phyloP scores from a whole-genome alignment of 2,113 vertebrate species.

The Eidolon helvum region DNA sequence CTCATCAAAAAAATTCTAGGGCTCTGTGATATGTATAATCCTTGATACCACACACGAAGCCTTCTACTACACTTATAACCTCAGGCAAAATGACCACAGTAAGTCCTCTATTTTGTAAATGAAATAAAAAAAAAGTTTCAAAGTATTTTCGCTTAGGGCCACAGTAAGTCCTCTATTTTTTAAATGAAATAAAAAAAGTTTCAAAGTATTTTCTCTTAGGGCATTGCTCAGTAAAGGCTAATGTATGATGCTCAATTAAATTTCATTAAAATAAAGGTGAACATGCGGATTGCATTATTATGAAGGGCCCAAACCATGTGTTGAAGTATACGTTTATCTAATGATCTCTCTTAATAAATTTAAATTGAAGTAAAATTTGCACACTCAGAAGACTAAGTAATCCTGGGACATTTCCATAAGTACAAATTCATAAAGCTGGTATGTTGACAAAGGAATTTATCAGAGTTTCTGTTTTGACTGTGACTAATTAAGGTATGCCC shows the following conservation, averaged over 20 bases:
- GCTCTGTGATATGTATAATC: background rate
- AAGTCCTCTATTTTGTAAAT: background rate
- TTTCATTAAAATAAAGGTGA: background rate
- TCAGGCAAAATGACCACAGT: background rate
- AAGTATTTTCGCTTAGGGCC: background rate
- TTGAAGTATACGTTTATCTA: background rate
- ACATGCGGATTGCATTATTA: background rate
- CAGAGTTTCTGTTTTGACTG: background rate
- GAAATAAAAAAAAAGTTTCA: background rate
- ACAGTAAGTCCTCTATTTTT: background rate
- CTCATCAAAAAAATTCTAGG: background rate
- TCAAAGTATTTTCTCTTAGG: background rate
- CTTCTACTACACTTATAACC: background rate
- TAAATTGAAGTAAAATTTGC: background rate
- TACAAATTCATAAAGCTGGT: background rate
- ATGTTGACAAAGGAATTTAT: background rate
- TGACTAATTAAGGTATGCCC: background rate
- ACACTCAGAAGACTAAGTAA: background rate
- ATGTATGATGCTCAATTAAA: background rate
- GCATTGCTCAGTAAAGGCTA: background rate
- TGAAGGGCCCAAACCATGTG: background rate
- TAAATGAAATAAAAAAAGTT: background rate
- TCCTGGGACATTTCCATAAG: background rate
- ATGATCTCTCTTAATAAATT: background rate
- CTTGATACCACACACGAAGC: background rate